A percentile compares a stretch with the other conserved stretches of the same genome.
These are phyloP conservation scores for Microctenopoma steveboyesi DNA, from an alignment of 2,797 vertebrate genomes.

Conservation along the genomic window DNA sequence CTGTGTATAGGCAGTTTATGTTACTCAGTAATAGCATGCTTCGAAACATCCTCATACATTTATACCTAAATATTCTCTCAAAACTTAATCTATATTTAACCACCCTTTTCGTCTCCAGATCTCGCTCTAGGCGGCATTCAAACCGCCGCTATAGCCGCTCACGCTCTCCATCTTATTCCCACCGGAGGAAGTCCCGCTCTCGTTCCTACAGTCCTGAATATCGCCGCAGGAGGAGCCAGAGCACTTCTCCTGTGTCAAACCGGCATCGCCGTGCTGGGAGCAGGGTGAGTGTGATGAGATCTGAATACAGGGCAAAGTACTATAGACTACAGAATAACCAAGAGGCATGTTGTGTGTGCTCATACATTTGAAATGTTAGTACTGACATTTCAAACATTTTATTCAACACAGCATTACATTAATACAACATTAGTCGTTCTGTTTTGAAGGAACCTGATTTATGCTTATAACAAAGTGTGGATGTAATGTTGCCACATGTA, in stretches of 20 bases:
- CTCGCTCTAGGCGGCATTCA: constrained; percentile 89
- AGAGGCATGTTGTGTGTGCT: neutral
- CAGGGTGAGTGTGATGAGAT: constrained; percentile 83
- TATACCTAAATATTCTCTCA: neutral
- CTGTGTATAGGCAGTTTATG: too few relatives aligned
- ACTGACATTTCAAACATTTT: neutral
- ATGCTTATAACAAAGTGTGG: too few relatives aligned
- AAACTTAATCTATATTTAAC: neutral
- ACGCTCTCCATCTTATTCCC: constrained; percentile 89
- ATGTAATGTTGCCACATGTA: too few relatives aligned
- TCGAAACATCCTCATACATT: neutral
- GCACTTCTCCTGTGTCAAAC: constrained; percentile 92
- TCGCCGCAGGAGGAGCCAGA: constrained; percentile 88
- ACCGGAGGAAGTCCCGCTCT: constrained; percentile 89
- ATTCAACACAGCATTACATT: neutral
- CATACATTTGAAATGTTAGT: neutral
- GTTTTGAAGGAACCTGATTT: too few relatives aligned
- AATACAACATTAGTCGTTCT: neutral
- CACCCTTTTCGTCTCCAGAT: constrained; percentile 74
- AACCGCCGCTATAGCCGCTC: constrained; percentile 89
- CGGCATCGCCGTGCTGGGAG: constrained; percentile 88
- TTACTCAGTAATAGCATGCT: too few relatives aligned
- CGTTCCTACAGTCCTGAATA: constrained; percentile 91
- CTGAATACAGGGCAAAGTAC: neutral
- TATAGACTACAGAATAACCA: neutral